Base-by-base conservation (phyloP, 2,797 vertebrate genomes). In the Myripristis jacobus region DNA sequence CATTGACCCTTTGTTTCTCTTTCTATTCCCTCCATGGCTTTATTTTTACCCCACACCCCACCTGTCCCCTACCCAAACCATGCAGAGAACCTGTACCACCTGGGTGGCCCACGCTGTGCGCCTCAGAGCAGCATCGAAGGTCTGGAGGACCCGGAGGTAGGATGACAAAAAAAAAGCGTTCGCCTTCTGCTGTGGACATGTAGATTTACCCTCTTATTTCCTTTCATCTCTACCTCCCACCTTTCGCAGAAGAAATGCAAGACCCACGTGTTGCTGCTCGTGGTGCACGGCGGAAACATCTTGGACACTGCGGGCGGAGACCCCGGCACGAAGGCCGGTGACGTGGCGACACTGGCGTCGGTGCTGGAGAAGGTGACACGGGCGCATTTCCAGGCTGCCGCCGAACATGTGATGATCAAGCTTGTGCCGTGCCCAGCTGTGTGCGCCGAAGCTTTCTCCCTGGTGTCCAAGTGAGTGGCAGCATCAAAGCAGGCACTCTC, bases 241-340 rank as follows among this genome's bases (percentile, higher is more conserved):
- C 21, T 70, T 64, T 81, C 61, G 47, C 80, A 94, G 86, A 94
- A 85, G 58, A 95, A 94, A 82, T 98, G 97, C 87, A 96, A 95
- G 88, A 97, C 95, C 0, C 96, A 96, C 0, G 95, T 98, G 58
- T 92, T 99, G 77, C 93, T 98, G 85, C 93, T 99, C 24, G 94
- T 98, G 75, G 95, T 99, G 4, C 98, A 99, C 0, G 98, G 98
- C 0, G 98, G 98, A 0, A 99, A 95, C 87, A 95, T 99, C 87
- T 83, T 99, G 88, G 98, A 99, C 79, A 90, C 94, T 0, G 96
- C 92, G 1, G 93, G 93, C 0, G 95, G 95, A 10, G 97, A 99
- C 87, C 94, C 93, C 0, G 94, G 93, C 85, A 92, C 96, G 64
- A 99, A 99, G 87, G 86, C 92, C 0, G 94, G 94, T 0, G 98